Base-by-base conservation (phyloP, 2,888 invertebrate species). In the Erpobdella octoculata region DNA sequence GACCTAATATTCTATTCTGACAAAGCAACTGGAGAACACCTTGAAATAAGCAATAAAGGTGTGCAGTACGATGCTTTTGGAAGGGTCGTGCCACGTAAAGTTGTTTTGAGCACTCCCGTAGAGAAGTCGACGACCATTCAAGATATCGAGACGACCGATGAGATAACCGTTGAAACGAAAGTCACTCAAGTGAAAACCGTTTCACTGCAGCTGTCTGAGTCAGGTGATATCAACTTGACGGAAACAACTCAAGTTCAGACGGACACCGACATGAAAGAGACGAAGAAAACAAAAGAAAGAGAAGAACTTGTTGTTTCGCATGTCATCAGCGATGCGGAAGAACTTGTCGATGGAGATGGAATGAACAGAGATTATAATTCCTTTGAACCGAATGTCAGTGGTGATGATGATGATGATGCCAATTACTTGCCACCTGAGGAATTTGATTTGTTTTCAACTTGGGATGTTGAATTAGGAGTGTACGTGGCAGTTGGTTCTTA, bases 391-490 rank as follows among this genome's bases (percentile, higher is more conserved):
- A 18, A 65, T 46, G 15, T 58, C 36, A n/a, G n/a, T 46, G 31
- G 31, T 35, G 78, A 81, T 62, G 78, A 79, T 36, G 79, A 68
- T 33, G 58, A 68, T 4, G 37, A 58, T 15, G 9, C 35, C 5
- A 41, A 41, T 41, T n/a, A 31, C 31, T 31, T 35, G 6, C 28
- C 31, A 8, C 9, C 35, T 12, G 62, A 62, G 28, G 38, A 62
- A 28, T 69, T 58, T 28, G 69, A 69, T 31, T 33, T 69, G 25
- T 69, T 41, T 46, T 48, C 46, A 31, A 69, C 69, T 4, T 69
- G 69, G 69, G 62, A 69, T 18, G 37, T 31, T 5, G 72, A 72
- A 38, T 21, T 9, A 9, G 31, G 38, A 4, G 18, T 75, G 59
- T 75, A 70, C 61, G 41, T 76, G 0, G 76, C 77, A 6, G 58